A percentile compares a stretch with the other conserved stretches of the same genome.
phyloP scores from a whole-genome alignment of 1,140 invertebrate species.

The Lepidurus apus region DNA sequence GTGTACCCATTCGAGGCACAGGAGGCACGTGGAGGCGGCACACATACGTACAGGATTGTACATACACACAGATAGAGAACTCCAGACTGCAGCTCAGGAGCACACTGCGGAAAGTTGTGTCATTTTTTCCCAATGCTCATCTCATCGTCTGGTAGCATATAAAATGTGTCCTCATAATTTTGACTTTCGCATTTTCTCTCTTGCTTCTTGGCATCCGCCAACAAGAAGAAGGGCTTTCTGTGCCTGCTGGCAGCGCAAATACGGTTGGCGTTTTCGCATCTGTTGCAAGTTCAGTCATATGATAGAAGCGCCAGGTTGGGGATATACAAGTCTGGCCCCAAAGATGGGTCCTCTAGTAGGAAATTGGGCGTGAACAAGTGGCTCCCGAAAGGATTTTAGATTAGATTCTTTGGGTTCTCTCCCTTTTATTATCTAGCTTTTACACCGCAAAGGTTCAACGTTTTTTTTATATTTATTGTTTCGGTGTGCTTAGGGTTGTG shows the following conservation, averaged over 20 bases:
- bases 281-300: slow-evolving; percentile 7
- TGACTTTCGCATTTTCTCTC: not conserved
- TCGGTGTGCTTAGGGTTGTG: not conserved
- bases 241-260: slow-evolving; percentile 13
- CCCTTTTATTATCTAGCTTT: not conserved
- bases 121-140: not conserved
- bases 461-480: not conserved
- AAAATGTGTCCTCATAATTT: not conserved
- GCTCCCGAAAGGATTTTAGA: not conserved
- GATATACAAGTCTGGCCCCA: not conserved
- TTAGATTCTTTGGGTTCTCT: not conserved
- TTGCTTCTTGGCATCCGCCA: not conserved
- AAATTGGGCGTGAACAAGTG: slow-evolving; percentile 15
- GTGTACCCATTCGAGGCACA: not conserved
- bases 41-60: too few species aligned
- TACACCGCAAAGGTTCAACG: not conserved
- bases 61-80: too few species aligned
- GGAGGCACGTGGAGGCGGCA: not conserved
- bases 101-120: not conserved
- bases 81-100: not conserved
- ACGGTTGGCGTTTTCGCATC: slow-evolving; percentile 1
- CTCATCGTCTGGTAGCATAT: not conserved
- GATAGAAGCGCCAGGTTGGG: not conserved
- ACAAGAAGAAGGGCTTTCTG: not conserved
- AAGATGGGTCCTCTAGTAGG: not conserved